phyloP scores from a whole-genome alignment of 2,113 vertebrate genomes.

The Misgurnus mizolepis region DNA sequence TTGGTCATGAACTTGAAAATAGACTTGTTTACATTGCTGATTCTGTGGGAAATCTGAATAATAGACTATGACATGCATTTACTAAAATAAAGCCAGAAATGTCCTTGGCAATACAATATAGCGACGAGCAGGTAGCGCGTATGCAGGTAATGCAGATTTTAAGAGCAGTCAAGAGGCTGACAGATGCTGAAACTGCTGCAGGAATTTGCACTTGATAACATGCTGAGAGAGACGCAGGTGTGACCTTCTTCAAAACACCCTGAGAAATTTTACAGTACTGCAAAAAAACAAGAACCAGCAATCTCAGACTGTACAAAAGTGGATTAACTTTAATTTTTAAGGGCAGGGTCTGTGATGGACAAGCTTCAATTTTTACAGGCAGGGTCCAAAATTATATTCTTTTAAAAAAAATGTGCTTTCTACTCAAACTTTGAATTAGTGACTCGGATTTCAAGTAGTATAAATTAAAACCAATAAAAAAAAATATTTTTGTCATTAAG shows the following conservation, averaged over 20 bases:
- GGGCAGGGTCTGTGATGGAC: no score
- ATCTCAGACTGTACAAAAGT: not conserved
- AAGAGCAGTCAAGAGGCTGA: not conserved
- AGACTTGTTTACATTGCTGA: constrained; percentile 13
- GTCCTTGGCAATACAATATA: constrained; percentile 8
- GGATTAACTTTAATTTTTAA: no score
- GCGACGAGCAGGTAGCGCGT: not conserved
- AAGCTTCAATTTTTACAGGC: no score
- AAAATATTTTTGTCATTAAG: no score
- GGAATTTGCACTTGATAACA: not conserved
- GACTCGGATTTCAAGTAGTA: no score
- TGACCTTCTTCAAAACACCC: not conserved
- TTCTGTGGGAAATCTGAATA: constrained; percentile 8
- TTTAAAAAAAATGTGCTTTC: no score
- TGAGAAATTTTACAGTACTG: not conserved
- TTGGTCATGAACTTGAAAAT: constrained; percentile 39
- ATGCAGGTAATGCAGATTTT: not conserved
- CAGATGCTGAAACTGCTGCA: not conserved
- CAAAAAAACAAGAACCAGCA: not conserved
- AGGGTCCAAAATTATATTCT: no score
- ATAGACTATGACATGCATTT: constrained; percentile 15
- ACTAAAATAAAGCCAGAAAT: constrained; percentile 2
- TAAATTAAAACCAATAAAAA: no score
- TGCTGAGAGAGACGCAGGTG: not conserved
- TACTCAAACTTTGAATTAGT: no score